Conservation (phyloP, 2,797 vertebrate species). For the Danio choprae region DNA sequence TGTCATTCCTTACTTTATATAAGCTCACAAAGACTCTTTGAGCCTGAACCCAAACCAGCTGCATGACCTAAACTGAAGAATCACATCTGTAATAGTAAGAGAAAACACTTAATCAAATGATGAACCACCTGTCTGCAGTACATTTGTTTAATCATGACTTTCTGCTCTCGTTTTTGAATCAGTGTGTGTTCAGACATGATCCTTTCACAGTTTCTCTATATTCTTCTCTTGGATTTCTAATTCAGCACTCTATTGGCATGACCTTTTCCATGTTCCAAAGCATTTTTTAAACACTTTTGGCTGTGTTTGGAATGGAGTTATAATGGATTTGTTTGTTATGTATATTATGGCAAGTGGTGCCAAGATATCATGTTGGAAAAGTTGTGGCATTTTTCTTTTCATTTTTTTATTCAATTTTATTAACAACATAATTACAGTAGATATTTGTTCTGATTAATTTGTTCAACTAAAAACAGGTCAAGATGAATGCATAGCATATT, state of each 20-base stretch:
- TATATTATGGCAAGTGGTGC: not conserved
- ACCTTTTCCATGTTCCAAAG: not conserved
- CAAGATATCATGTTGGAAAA: not conserved
- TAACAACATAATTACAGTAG: not conserved
- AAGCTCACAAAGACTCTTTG: not conserved
- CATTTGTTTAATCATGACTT: not conserved
- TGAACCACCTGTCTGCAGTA: not conserved
- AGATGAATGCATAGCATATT: not conserved
- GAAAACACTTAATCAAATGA: not conserved
- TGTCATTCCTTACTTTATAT: not conserved
- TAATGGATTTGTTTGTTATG: no score
- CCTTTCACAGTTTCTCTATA: not conserved
- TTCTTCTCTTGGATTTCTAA: not conserved
- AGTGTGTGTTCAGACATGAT: slow-evolving; percentile 9
- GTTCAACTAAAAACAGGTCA: not conserved
- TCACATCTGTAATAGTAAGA: not conserved
- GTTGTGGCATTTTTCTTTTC: no score
- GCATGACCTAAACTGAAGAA: not conserved
- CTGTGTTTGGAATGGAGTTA: not conserved
- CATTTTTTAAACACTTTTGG: not conserved
- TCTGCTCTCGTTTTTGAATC: not conserved
- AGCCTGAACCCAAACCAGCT: slow-evolving; percentile 13
- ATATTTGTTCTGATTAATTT: not conserved
- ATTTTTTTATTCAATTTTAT: not conserved
- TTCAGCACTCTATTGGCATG: not conserved